Conservation (phyloP, 1,140 invertebrate genomes). For the Diorhabda carinulata region DNA sequence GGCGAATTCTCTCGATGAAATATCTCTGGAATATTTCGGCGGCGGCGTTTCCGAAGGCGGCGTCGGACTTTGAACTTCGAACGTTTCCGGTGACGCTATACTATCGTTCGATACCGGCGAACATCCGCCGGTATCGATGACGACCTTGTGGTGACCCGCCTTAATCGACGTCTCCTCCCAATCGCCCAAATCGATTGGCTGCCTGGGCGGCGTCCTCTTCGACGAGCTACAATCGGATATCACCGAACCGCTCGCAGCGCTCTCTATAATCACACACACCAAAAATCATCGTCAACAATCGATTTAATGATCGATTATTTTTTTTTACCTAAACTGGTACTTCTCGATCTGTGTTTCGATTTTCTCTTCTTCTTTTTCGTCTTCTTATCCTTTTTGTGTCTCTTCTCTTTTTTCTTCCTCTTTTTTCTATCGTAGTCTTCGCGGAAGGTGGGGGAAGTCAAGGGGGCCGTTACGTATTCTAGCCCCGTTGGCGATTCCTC, state of each 20-base stretch:
- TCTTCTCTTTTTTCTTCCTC: constrained; percentile 57
- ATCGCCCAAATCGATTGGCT: constrained; percentile 50
- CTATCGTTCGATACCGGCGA: constrained; percentile 46
- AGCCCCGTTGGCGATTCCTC: constrained; percentile 29
- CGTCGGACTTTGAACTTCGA: constrained; percentile 42
- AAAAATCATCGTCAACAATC: no score
- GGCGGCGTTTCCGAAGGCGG: constrained; percentile 55
- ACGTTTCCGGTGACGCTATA: constrained; percentile 40
- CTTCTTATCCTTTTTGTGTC: constrained; percentile 65
- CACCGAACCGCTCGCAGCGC: constrained; percentile 36
- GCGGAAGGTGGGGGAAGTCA: constrained; percentile 34
- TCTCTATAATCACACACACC: constrained; percentile 22
- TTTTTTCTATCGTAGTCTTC: constrained; percentile 51
- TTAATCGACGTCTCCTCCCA: constrained; percentile 34
- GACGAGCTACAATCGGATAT: constrained; percentile 32
- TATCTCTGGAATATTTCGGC: constrained; percentile 32
- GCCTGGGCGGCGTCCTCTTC: constrained; percentile 33
- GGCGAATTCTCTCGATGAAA: constrained; percentile 21
- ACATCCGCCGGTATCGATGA: constrained; percentile 37
- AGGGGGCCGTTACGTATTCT: constrained; percentile 31
- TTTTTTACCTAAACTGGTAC: constrained; percentile 53
- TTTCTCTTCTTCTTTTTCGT: constrained; percentile 67
- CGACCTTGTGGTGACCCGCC: constrained; percentile 3
- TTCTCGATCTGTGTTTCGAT: constrained; percentile 60
- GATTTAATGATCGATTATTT: neutral